These are phyloP conservation scores for Drosophila micromelanica DNA, from an alignment of 1,140 invertebrate genomes.

Conservation along the genomic window DNA sequence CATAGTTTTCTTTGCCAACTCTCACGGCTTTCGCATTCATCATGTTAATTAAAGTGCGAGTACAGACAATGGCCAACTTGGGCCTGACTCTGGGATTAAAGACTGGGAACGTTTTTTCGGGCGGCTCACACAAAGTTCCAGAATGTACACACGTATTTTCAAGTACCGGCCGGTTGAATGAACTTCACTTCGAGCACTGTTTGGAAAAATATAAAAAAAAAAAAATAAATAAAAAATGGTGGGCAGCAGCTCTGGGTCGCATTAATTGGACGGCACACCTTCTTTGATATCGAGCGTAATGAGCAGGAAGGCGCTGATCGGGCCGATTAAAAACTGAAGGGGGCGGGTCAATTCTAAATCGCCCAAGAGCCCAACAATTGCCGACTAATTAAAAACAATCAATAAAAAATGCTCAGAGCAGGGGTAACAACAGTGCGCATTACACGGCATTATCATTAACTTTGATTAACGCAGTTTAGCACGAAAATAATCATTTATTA, in stretches of 20 bases:
- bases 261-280: constrained; percentile 66
- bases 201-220: neutral
- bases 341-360: constrained; percentile 53
- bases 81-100: neutral
- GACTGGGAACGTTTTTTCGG: constrained; percentile 4
- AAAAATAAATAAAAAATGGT: neutral
- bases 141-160: constrained; percentile 39
- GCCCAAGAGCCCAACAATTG: constrained; percentile 24
- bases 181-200: constrained; percentile 37
- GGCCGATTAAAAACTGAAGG: constrained; percentile 11
- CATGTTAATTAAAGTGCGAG: constrained; percentile 34
- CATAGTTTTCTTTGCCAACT: constrained; percentile 11
- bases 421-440: constrained; percentile 29
- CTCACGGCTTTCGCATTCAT: constrained; percentile 12
- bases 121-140: constrained; percentile 28
- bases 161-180: constrained; percentile 55
- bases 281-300: constrained; percentile 64
- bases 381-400: constrained; percentile 79
- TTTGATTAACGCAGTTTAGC: constrained; percentile 79
- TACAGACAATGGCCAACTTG: neutral
- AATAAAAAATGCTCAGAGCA: constrained; percentile 57
- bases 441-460: constrained; percentile 71
- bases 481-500: constrained; percentile 80
- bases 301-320: constrained; percentile 49
- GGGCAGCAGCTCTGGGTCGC: constrained; percentile 31